phyloP scores from a whole-genome alignment of 2,888 invertebrate species.

The Pheosia gnoma region DNA sequence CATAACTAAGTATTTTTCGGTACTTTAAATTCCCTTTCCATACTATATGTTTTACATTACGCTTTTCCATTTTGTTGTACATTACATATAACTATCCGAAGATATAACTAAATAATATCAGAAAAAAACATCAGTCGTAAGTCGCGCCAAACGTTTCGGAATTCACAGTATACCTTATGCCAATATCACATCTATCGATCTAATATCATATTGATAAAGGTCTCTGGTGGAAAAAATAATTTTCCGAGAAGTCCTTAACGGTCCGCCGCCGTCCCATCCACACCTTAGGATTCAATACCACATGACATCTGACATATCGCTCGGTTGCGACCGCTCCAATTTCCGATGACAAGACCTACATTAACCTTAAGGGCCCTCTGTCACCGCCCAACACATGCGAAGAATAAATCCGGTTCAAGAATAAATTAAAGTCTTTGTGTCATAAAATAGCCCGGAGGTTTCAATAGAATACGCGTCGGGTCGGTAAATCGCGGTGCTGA shows the following conservation, averaged over 20 bases:
- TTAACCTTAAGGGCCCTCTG: slow-evolving; percentile 78
- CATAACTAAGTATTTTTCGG: no score
- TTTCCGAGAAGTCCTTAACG: slow-evolving; percentile 22
- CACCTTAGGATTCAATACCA: slow-evolving; percentile 68
- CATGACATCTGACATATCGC: slow-evolving; percentile 73
- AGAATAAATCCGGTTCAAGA: slow-evolving; percentile 79
- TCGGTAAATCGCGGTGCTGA: slow-evolving; percentile 49
- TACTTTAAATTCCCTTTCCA: no score
- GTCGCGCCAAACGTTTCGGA: no score
- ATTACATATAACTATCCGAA: no score
- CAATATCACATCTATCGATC: not conserved
- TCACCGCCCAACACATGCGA: slow-evolving; percentile 69
- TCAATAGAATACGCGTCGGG: slow-evolving; percentile 50
- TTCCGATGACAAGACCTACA: slow-evolving; percentile 79
- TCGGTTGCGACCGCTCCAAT: slow-evolving; percentile 71
- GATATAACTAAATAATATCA: no score
- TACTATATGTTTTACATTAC: no score
- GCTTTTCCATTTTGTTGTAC: no score
- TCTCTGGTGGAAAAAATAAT: slow-evolving; percentile 17
- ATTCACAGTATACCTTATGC: not conserved
- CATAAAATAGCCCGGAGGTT: slow-evolving; percentile 63
- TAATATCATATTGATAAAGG: not conserved
- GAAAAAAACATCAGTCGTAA: no score
- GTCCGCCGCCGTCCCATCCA: slow-evolving; percentile 44
- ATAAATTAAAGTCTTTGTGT: slow-evolving; percentile 81